These are phyloP conservation scores for Troides helena DNA, from an alignment of 2,888 invertebrate genomes.

Conservation along the genomic window DNA sequence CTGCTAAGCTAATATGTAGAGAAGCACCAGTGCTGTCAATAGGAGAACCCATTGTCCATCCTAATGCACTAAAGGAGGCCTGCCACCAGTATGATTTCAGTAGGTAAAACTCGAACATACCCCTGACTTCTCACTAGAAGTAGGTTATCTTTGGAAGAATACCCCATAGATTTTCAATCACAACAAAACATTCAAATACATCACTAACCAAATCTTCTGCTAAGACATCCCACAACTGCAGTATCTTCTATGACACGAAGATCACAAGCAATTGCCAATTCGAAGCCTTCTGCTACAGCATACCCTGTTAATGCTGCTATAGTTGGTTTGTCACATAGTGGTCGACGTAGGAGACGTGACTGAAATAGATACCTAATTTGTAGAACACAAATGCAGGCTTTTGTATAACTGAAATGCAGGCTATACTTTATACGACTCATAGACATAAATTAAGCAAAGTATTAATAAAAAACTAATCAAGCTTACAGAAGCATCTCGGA, in stretches of 20 bases:
- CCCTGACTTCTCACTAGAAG: too few species aligned
- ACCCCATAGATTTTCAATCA: too few species aligned
- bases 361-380: slow-evolving; percentile 33
- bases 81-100: too few species aligned
- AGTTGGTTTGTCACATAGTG: slow-evolving; percentile 89
- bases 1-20: too few species aligned
- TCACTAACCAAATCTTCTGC: slow-evolving; percentile 88
- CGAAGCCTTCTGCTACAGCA: slow-evolving; percentile 94
- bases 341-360: slow-evolving; percentile 65
- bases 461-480: neutral
- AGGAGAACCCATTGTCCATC: too few species aligned
- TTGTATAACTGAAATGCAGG: too few species aligned
- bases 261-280: slow-evolving; percentile 95
- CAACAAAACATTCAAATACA: neutral
- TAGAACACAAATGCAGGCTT: neutral
- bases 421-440: too few species aligned
- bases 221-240: slow-evolving; percentile 91
- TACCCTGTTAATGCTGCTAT: slow-evolving; percentile 95
- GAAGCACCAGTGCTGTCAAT: too few species aligned
- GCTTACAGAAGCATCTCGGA: slow-evolving; percentile 69
- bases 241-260: slow-evolving; percentile 92
- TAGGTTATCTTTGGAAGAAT: too few species aligned
- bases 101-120: too few species aligned
- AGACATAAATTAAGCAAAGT: neutral
- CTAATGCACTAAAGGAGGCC: too few species aligned